phyloP scores from a whole-genome alignment of 2,113 vertebrate genomes.

The Macrotis lagotis region DNA sequence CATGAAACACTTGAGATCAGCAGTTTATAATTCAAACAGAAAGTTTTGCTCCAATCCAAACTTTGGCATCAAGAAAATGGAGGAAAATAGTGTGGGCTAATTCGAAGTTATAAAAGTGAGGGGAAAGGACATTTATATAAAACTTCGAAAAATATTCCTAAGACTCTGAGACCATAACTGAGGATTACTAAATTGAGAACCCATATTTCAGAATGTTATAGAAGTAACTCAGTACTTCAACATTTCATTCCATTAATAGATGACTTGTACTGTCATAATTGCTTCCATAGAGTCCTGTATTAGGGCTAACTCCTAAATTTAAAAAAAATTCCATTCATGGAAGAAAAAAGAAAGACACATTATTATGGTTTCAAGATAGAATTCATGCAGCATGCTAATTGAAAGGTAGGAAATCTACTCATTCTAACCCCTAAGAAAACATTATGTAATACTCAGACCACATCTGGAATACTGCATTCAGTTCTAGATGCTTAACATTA shows the following conservation, averaged over 20 bases:
- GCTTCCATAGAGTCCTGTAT: constrained; percentile 33
- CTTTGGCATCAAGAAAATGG: constrained; percentile 70
- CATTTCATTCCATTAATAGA: neutral
- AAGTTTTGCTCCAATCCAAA: constrained; percentile 68
- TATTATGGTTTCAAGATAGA: neutral
- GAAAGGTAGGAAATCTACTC: neutral
- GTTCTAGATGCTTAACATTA: neutral
- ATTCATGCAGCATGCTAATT: neutral
- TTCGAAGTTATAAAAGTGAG: constrained; percentile 58
- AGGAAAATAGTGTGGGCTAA: constrained; percentile 39
- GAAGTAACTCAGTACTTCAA: constrained; percentile 39
- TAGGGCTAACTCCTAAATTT: constrained; percentile 32
- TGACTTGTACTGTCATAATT: constrained; percentile 7
- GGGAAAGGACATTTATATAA: constrained; percentile 48
- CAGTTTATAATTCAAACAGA: constrained; percentile 80
- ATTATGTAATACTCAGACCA: neutral
- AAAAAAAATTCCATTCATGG: constrained; percentile 17
- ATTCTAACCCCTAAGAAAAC: neutral
- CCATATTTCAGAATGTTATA: constrained; percentile 49
- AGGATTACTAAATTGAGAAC: constrained; percentile 53
- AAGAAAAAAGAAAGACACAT: neutral
- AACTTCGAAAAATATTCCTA: constrained; percentile 63
- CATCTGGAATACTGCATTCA: neutral
- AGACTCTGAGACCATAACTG: constrained; percentile 58
- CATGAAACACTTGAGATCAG: constrained; percentile 74